These are phyloP conservation scores for Leptinotarsa peninsularis DNA, from an alignment of 2,888 invertebrate species.

Conservation along the genomic window DNA sequence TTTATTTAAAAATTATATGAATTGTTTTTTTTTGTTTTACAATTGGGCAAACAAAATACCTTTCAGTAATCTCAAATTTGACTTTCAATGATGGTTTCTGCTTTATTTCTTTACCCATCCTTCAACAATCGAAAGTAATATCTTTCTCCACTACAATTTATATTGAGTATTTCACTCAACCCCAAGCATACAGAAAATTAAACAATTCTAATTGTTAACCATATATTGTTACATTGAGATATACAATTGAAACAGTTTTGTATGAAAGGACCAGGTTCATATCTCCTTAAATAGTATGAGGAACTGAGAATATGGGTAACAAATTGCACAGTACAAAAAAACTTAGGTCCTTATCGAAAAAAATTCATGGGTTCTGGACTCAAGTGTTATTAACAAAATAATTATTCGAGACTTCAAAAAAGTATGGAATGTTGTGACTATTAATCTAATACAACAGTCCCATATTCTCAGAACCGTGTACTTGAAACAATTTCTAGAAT, in stretches of 20 bases:
- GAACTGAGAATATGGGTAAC: constrained; percentile 5
- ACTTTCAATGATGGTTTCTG: too few species aligned
- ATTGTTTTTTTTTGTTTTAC: too few species aligned
- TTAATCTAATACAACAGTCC: background rate
- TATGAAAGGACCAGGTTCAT: constrained; percentile 12
- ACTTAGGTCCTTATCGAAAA: background rate
- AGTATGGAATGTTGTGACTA: background rate
- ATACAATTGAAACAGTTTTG: constrained; percentile 37
- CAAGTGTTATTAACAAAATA: background rate
- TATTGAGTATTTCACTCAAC: too few species aligned
- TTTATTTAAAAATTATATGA: too few species aligned
- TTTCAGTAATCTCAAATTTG: too few species aligned
- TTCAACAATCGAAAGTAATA: too few species aligned
- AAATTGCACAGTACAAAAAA: background rate
- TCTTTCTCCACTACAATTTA: too few species aligned
- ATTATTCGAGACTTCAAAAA: too few species aligned
- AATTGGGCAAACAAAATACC: too few species aligned
- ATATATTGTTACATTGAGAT: constrained; percentile 46
- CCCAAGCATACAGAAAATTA: background rate
- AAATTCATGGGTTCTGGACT: background rate
- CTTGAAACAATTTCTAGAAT: constrained; percentile 6
- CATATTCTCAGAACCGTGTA: background rate
- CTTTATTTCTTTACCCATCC: too few species aligned
- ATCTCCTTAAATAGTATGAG: background rate
- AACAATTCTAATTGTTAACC: constrained; percentile 38